Evolutionary conservation across 2,113 vertebrate species (phyloP).

Genomic region (Tachycineta bicolor): DNA sequence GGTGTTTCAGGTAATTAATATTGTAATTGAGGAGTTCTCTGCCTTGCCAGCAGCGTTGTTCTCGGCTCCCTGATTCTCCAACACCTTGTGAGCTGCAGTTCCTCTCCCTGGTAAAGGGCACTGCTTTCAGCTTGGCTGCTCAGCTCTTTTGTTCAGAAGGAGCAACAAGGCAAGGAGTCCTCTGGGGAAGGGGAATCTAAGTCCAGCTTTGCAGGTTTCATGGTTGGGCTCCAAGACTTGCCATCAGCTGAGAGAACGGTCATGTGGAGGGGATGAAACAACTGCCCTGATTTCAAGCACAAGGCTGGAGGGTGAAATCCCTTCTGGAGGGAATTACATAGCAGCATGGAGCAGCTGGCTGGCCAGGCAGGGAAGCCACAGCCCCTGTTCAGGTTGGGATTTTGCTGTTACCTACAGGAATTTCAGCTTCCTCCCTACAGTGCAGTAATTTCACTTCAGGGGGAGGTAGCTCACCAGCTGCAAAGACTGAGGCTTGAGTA

Average conservation of each 20-base stretch:
- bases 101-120: not conserved
- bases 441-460: not conserved
- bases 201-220: not conserved
- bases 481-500: not conserved
- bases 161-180: not conserved
- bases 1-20: constrained; percentile 43
- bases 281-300: not conserved
- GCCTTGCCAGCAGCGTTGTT: not conserved
- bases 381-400: not conserved
- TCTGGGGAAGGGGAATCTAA: not conserved
- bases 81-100: not conserved
- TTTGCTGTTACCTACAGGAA: constrained; percentile 6
- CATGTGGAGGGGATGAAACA: not conserved
- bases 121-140: constrained; percentile 4
- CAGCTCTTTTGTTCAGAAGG: not conserved
- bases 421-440: not conserved
- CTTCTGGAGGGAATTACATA: not conserved
- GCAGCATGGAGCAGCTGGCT: not conserved
- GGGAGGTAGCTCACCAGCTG: not conserved
- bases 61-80: not conserved
- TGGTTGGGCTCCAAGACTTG: not conserved
- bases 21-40: not conserved
- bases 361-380: not conserved
- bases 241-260: not conserved
- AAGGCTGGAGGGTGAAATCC: not conserved